Evolutionary conservation across 2,888 invertebrate genomes (phyloP), one percentile per base, ranked within the genome.

Genomic region (Marronus borbonicus): DNA sequence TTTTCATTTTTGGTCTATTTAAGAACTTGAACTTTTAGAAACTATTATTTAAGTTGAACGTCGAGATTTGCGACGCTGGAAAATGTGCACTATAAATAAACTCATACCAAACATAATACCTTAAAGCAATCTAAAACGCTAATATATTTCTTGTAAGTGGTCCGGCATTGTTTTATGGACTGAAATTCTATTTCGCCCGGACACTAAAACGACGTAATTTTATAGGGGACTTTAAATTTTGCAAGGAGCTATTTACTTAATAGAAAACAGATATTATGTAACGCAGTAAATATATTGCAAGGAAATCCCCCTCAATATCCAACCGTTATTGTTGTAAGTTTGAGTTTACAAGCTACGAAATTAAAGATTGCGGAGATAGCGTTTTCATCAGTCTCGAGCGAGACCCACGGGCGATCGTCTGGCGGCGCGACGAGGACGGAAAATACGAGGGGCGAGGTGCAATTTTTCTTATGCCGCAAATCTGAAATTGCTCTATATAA

Each of bases 291-390:
- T 80, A 81, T 79, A 81, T 77, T 77, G 81, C 78, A 77, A 81
- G 80, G 80, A 81, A 82, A 81, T 80, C 78, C 78, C 79, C 79
- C 78, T 80, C 80, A 80, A 82, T 81, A 81, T 81, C 81, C 76
- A 75, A 20, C 78, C 80, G 81, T 82, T 82, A 81, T 82, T 82
- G 81, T 82, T 82, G 85, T 85, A 86, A 85, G 83, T 86, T 84
- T 84, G 85, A 86, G 86, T 86, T 86, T 86, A 86, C 86, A 86
- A 86, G 85, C 85, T 87, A 88, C 89, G 89, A 91, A 91, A 91
- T 91, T 91, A 91, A 91, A 91, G 91, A 91, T 91, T 89, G 90
- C 89, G 89, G 90, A 89, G 91, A 91, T 91, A 91, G 90, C 89
- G 89, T 88, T 90, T 90, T 90, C 89, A 91, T 91, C 90, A 90